Conservation (phyloP, 2,797 vertebrate species). For the Cuculus canorus region DNA sequence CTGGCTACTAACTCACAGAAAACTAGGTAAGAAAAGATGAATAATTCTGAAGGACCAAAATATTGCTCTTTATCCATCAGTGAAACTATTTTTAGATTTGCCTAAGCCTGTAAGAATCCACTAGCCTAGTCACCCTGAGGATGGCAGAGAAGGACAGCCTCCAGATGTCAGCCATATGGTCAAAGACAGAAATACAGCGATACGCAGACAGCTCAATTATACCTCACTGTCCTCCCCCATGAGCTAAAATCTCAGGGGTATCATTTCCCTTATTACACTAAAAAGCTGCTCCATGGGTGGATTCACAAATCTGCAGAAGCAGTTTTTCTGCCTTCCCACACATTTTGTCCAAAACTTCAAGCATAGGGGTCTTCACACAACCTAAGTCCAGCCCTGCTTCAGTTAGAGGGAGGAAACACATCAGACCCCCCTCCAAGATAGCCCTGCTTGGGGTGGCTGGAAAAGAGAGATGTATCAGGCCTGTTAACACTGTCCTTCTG, state of each 20-base stretch:
- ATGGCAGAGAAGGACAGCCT: not conserved
- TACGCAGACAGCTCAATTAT: conserved; percentile 26
- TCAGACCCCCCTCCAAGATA: not conserved
- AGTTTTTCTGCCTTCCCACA: not conserved
- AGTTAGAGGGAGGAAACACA: not conserved
- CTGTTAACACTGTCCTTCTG: not conserved
- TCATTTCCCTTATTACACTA: not conserved
- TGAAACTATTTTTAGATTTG: conserved; percentile 29
- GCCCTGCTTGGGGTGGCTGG: not conserved
- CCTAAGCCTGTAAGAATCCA: conserved; percentile 25
- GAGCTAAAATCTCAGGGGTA: conserved; percentile 20
- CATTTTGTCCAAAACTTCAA: not conserved
- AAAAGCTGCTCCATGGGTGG: not conserved
- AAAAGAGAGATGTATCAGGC: not conserved
- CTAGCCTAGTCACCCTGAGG: conserved; percentile 26
- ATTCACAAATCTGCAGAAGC: not conserved
- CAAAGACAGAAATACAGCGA: conserved; percentile 46
- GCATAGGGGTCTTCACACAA: not conserved
- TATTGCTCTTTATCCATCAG: not conserved
- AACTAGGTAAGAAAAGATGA: not conserved
- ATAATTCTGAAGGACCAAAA: not conserved
- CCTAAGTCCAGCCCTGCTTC: not conserved
- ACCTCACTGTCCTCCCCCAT: not conserved
- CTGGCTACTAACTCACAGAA: not conserved
- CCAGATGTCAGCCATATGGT: conserved; percentile 39